Evolutionary conservation across 1,140 invertebrate genomes (phyloP).

Genomic region (Leptinotarsa lineolata): DNA sequence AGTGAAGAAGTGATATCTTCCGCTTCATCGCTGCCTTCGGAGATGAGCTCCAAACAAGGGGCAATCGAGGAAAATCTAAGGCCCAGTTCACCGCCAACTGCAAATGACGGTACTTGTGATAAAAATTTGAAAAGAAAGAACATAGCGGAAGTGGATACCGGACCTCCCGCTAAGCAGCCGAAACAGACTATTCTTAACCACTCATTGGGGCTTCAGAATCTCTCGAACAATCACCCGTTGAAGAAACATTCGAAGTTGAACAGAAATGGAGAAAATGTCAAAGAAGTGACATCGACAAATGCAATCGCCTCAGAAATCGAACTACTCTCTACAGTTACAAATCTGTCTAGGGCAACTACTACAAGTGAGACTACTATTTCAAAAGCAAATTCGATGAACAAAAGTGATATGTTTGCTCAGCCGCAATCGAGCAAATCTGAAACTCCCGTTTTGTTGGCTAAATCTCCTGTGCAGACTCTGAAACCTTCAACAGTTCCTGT

Average conservation of each 20-base stretch:
- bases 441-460: slow-evolving; percentile 20
- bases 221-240: slow-evolving; percentile 55
- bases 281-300: slow-evolving; percentile 13
- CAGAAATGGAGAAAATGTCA: slow-evolving; percentile 32
- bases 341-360: background rate
- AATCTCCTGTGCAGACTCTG: slow-evolving; percentile 1
- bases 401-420: slow-evolving; percentile 21
- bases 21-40: background rate
- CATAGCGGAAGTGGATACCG: slow-evolving; percentile 28
- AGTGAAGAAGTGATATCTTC: slow-evolving; percentile 22
- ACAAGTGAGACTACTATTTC: slow-evolving; percentile 24
- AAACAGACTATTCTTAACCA: slow-evolving; percentile 49
- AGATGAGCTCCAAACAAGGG: background rate
- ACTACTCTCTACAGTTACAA: slow-evolving; percentile 3
- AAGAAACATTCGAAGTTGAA: slow-evolving; percentile 50
- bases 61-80: background rate
- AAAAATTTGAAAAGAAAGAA: slow-evolving; percentile 37
- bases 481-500: slow-evolving; percentile 26
- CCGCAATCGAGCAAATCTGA: slow-evolving; percentile 15
- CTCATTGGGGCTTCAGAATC: slow-evolving; percentile 54
- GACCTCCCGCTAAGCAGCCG: slow-evolving; percentile 41
- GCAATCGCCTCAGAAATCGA: slow-evolving; percentile 6
- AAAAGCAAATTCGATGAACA: slow-evolving; percentile 40
- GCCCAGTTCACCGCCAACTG: background rate
- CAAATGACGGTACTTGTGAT: background rate